Percentiles rank a stretch among this genome's conserved stretches.
These are phyloP conservation scores for Leucozona laternaria DNA, from an alignment of 2,888 invertebrate species.

Conservation along the genomic window DNA sequence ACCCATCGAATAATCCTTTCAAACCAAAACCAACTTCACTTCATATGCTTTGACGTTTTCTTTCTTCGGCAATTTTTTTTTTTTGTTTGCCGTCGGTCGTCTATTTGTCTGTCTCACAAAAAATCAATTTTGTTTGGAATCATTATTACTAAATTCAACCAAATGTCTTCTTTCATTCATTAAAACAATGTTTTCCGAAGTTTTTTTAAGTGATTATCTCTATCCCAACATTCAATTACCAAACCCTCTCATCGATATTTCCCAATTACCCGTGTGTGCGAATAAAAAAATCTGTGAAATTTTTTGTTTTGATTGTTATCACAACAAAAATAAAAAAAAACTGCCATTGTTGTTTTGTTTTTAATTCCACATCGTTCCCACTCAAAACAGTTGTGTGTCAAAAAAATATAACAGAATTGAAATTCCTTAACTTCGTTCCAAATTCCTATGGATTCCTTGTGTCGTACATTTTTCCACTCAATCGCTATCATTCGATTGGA, in stretches of 20 bases:
- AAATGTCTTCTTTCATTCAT: not conserved
- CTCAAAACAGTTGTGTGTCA: conserved; percentile 44
- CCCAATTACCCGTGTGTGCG: conserved; percentile 11
- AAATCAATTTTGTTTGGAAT: not conserved
- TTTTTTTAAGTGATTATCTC: not conserved
- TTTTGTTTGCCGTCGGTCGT: not conserved
- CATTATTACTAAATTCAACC: not conserved
- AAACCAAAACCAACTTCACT: not conserved
- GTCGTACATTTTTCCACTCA: conserved; percentile 47
- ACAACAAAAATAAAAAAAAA: conserved; percentile 29
- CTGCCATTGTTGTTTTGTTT: conserved; percentile 56
- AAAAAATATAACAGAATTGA: not conserved
- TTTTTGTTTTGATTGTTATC: conserved; percentile 75
- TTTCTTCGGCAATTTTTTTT: not conserved
- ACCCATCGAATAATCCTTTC: not conserved
- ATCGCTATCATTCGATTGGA: conserved; percentile 62
- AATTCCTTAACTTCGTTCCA: conserved; percentile 33
- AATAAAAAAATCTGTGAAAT: conserved; percentile 37
- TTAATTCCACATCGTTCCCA: conserved; percentile 28
- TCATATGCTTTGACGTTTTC: not conserved
- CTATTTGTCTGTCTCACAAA: not conserved
- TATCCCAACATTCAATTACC: not conserved
- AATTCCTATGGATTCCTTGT: conserved; percentile 24
- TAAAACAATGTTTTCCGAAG: not conserved
- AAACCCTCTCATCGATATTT: conserved; percentile 50